Percentiles rank a stretch among this genome's conserved stretches.
These are phyloP conservation scores for Gymnoscopelus braueri DNA, from an alignment of 2,797 vertebrate genomes.

Conservation along the genomic window DNA sequence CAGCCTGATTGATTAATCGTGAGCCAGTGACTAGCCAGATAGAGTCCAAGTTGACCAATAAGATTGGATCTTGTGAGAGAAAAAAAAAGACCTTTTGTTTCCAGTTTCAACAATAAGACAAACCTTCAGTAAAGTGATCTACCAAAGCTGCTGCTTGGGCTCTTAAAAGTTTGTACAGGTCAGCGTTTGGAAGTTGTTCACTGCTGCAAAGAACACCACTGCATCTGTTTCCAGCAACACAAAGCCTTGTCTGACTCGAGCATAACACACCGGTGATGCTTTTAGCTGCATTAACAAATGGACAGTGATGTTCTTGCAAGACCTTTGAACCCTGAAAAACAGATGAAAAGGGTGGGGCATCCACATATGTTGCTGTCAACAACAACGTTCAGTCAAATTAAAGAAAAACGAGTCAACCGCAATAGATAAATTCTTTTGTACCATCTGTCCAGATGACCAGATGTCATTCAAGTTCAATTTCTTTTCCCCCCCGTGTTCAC, in stretches of 20 bases:
- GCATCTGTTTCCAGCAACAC: slow-evolving; percentile 67
- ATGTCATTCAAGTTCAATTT: slow-evolving; percentile 41
- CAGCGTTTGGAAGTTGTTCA: slow-evolving; percentile 54
- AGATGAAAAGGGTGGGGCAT: slow-evolving; percentile 67
- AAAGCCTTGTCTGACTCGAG: slow-evolving; percentile 56
- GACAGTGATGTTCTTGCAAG: slow-evolving; percentile 77
- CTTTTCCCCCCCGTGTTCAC: slow-evolving; percentile 42
- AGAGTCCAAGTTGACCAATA: slow-evolving; percentile 44
- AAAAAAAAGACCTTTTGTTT: slow-evolving; percentile 46
- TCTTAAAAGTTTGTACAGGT: slow-evolving; percentile 57
- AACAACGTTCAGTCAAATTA: slow-evolving; percentile 49
- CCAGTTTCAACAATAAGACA: slow-evolving; percentile 56
- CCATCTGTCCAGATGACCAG: slow-evolving; percentile 44
- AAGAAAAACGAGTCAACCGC: slow-evolving; percentile 31
- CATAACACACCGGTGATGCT: slow-evolving; percentile 56
- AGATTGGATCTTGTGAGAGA: slow-evolving; percentile 26
- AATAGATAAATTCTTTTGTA: slow-evolving; percentile 38
- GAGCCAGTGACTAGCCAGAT: slow-evolving; percentile 49
- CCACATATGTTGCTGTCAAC: slow-evolving; percentile 57
- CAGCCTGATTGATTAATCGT: slow-evolving; percentile 42
- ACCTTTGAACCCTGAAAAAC: slow-evolving; percentile 73
- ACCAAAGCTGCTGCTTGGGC: slow-evolving; percentile 50
- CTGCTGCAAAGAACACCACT: slow-evolving; percentile 77
- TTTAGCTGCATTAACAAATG: slow-evolving; percentile 71
- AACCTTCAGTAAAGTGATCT: slow-evolving; percentile 56